A percentile compares a stretch with the other conserved stretches of the same genome.
Conservation (phyloP, 1,140 invertebrate genomes). For the Eumeta japonica region DNA sequence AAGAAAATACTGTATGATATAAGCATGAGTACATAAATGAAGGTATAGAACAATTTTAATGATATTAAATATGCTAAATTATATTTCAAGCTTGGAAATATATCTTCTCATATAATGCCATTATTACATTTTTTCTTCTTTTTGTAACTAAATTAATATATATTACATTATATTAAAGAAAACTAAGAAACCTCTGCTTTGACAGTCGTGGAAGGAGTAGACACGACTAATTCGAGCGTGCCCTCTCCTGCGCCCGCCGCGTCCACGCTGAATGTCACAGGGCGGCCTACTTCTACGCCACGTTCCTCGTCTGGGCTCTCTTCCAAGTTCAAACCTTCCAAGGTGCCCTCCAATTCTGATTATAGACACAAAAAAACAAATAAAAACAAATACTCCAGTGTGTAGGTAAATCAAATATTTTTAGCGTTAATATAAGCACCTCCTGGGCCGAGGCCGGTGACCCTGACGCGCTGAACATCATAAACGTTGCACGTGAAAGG, state of each 20-base stretch:
- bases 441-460: slow-evolving; percentile 67
- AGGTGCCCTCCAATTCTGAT: slow-evolving; percentile 48
- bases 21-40: too few species aligned
- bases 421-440: too few species aligned
- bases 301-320: slow-evolving; percentile 58
- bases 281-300: slow-evolving; percentile 69
- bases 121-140: too few species aligned
- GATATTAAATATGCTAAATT: too few species aligned
- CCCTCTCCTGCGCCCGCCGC: slow-evolving; percentile 94
- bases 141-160: too few species aligned
- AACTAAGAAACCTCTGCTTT: slow-evolving; percentile 71
- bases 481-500: slow-evolving; percentile 92
- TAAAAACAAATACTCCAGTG: background rate
- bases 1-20: too few species aligned
- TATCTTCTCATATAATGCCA: too few species aligned
- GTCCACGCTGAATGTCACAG: slow-evolving; percentile 90
- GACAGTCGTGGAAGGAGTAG: slow-evolving; percentile 82
- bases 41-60: too few species aligned
- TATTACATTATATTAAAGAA: too few species aligned
- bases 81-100: too few species aligned
- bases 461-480: slow-evolving; percentile 82
- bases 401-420: slow-evolving; percentile 5
- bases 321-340: slow-evolving; percentile 55
- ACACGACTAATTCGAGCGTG: slow-evolving; percentile 91
- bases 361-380: background rate